A percentile compares a stretch with the other conserved stretches of the same genome.
Evolutionary conservation across 2,113 vertebrate species (phyloP).

Genomic region (Dasyornis broadbenti): DNA sequence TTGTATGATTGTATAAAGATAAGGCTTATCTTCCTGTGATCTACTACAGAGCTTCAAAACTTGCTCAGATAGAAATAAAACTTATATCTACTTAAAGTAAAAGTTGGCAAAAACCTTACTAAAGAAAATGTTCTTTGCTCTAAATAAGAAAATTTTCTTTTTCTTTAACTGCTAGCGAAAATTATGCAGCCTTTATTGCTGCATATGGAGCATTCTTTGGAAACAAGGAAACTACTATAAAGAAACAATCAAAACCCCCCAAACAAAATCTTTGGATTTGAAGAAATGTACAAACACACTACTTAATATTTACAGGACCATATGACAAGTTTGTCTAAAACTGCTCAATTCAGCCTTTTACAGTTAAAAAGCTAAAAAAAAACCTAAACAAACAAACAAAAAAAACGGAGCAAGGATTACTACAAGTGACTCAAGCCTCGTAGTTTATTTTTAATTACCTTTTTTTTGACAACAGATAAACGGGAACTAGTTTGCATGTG

Average conservation of each 20-base stretch:
- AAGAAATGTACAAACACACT: neutral
- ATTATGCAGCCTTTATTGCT: neutral
- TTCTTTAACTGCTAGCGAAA: neutral
- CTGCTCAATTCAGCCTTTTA: neutral
- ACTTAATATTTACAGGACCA: neutral
- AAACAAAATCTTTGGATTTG: neutral
- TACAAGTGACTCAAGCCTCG: neutral
- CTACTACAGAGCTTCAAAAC: neutral
- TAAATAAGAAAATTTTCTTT: neutral
- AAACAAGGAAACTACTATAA: neutral
- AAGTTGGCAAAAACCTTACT: neutral
- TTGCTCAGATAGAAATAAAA: neutral
- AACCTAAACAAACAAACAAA: no score
- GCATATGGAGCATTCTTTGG: neutral
- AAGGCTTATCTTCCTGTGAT: neutral
- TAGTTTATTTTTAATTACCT: neutral
- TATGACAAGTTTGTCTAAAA: neutral
- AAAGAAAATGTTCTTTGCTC: neutral
- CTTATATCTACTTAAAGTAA: neutral
- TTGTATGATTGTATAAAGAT: neutral
- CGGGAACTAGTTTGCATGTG: neutral
- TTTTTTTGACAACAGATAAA: neutral
- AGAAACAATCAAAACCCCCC: neutral
- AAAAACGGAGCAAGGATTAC: neutral
- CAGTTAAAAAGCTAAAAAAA: no score